phyloP scores from a whole-genome alignment of 2,113 vertebrate species.

The Delphinapterus leucas region DNA sequence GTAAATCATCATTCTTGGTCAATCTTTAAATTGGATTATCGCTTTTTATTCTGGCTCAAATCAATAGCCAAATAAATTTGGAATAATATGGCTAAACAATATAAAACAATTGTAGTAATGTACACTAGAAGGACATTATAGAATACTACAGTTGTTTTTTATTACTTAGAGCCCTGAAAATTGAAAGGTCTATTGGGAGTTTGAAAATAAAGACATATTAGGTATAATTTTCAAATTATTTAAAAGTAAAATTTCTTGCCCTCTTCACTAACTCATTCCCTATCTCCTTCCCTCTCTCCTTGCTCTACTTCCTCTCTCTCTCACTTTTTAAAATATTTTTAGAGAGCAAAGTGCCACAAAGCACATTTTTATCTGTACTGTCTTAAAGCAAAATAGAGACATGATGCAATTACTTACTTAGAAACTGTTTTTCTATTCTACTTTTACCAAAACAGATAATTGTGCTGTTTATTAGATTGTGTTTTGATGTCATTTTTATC shows the following conservation, averaged over 20 bases:
- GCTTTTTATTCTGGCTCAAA: background rate
- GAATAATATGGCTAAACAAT: background rate
- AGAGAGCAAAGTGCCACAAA: background rate
- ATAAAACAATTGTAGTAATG: background rate
- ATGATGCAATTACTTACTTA: background rate
- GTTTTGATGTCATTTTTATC: background rate
- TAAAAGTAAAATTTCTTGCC: background rate
- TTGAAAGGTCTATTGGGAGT: background rate
- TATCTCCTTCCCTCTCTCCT: background rate
- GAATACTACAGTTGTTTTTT: background rate
- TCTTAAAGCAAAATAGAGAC: background rate
- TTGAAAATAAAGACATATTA: background rate
- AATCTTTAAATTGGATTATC: background rate
- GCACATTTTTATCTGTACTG: background rate
- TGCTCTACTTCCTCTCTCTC: background rate
- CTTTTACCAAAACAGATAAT: background rate
- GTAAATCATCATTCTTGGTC: background rate
- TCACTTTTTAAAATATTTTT: background rate
- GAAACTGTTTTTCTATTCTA: background rate
- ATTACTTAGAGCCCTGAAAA: background rate
- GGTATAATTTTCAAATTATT: background rate
- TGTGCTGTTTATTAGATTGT: background rate
- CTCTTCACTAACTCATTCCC: background rate
- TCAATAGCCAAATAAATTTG: background rate
- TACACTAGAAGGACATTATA: background rate